Conservation (phyloP, 2,888 invertebrate species). For the Cataglyphis altisquamis region DNA sequence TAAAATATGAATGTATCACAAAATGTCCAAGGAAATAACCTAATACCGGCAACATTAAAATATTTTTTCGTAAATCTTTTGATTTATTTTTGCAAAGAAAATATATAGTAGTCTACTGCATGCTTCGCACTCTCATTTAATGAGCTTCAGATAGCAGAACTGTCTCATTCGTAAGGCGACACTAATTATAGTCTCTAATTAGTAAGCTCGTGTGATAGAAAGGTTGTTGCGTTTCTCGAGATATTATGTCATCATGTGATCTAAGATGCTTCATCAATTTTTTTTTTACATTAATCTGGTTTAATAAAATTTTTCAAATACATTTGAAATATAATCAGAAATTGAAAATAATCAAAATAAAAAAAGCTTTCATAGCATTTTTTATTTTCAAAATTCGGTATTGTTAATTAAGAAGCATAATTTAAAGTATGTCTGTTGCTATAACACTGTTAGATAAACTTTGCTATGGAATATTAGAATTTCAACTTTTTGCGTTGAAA, state of each 20-base stretch:
- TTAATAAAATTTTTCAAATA: background rate
- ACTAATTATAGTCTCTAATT: conserved; percentile 72
- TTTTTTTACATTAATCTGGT: conserved; percentile 19
- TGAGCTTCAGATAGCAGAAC: conserved; percentile 65
- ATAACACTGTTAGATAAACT: conserved; percentile 16
- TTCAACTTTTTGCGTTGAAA: conserved; percentile 29
- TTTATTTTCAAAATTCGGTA: background rate
- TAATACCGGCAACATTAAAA: conserved; percentile 1
- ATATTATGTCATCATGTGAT: conserved; percentile 57
- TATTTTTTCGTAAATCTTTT: conserved; percentile 21
- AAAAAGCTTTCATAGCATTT: background rate
- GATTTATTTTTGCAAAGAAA: conserved; percentile 56
- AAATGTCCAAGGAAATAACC: background rate
- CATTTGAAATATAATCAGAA: background rate
- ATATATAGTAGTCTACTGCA: conserved; percentile 49
- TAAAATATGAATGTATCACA: background rate
- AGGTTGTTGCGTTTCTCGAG: conserved; percentile 59
- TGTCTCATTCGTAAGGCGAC: conserved; percentile 58
- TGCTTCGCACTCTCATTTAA: conserved; percentile 60
- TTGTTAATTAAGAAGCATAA: conserved; percentile 9
- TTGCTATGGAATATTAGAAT: background rate
- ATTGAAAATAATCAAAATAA: background rate
- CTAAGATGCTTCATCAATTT: conserved; percentile 9
- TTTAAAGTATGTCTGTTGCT: background rate
- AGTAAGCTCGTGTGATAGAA: conserved; percentile 59